Evolutionary conservation across 2,797 vertebrate species (phyloP), one percentile per base, ranked within the genome.

Genomic region (Rhabdomys pumilio): DNA sequence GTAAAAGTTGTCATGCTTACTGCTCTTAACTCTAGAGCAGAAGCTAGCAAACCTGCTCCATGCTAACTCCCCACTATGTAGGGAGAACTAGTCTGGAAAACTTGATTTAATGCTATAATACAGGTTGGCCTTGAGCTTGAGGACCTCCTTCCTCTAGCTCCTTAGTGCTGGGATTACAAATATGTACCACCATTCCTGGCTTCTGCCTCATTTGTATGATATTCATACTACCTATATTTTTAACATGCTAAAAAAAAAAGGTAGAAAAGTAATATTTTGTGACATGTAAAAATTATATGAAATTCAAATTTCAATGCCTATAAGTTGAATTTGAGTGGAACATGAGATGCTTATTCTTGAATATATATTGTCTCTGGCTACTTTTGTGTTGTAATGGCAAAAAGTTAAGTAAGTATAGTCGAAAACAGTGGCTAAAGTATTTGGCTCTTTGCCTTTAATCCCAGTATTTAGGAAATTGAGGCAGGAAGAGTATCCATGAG

Each of bases 321-420:
- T 80, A 77, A 93, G 67, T 94, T 47, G 91, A 50, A 26, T 90
- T 88, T 85, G 76, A 85, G 61, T 80, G 44, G 61, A 77, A 73
- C 17, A 15, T 26, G 75, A 38, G 14, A 84, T 57, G 17, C 41
- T 94, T 9, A 79, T 96, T 97, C 14, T 26, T 87, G 22, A 81
- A 22, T 76, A 44, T 76, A 44, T 59, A 67, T 93, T 92, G 10
- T 50, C 31, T 80, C 0, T 89, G 53, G 8, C 63, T 95, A 50
- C 34, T 86, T 95, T 90, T 96, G 61, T 97, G 57, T 4, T 89
- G 13, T 5, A 59, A 4, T 92, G 93, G 53, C 53, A 94, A 67
- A 87, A 73, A 87, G 24, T 69, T 65, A 87, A 85, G 34, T 97
- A 67, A 47, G 69, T 95, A 53, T 73, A 38, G 83, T 31, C 57